These are phyloP conservation scores for Spodoptera littoralis DNA, from an alignment of 2,888 invertebrate species.

Conservation along the genomic window DNA sequence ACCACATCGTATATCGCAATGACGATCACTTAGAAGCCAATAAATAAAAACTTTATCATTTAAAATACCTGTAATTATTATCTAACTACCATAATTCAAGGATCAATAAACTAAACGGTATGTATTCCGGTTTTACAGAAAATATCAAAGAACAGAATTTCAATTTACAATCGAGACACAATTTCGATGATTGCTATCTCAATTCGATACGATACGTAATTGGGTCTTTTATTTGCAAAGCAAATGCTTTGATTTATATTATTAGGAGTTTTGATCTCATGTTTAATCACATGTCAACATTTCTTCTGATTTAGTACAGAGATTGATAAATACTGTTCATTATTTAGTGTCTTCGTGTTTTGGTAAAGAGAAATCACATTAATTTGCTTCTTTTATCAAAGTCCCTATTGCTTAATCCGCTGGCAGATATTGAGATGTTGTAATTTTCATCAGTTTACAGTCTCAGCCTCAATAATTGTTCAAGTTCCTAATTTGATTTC, in stretches of 20 bases:
- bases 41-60: slow-evolving; percentile 20
- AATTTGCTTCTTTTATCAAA: too few relatives aligned
- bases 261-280: background rate
- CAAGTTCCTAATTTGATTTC: too few relatives aligned
- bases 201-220: slow-evolving; percentile 13
- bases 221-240: slow-evolving; percentile 18
- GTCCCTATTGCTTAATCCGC: too few relatives aligned
- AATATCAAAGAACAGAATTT: slow-evolving; percentile 23
- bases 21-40: slow-evolving; percentile 7
- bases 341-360: too few relatives aligned
- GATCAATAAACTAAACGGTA: slow-evolving; percentile 52
- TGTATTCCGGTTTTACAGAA: slow-evolving; percentile 43
- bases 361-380: too few relatives aligned
- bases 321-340: background rate
- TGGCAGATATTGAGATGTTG: too few relatives aligned
- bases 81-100: slow-evolving; percentile 42
- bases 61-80: slow-evolving; percentile 25
- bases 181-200: slow-evolving; percentile 27
- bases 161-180: slow-evolving; percentile 44
- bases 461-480: too few relatives aligned
- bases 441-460: too few relatives aligned
- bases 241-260: slow-evolving; percentile 6
- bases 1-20: slow-evolving; percentile 7
- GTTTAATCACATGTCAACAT: background rate
- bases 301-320: background rate